Conservation (phyloP, 2,888 invertebrate genomes). For the Halictus ligatus region DNA sequence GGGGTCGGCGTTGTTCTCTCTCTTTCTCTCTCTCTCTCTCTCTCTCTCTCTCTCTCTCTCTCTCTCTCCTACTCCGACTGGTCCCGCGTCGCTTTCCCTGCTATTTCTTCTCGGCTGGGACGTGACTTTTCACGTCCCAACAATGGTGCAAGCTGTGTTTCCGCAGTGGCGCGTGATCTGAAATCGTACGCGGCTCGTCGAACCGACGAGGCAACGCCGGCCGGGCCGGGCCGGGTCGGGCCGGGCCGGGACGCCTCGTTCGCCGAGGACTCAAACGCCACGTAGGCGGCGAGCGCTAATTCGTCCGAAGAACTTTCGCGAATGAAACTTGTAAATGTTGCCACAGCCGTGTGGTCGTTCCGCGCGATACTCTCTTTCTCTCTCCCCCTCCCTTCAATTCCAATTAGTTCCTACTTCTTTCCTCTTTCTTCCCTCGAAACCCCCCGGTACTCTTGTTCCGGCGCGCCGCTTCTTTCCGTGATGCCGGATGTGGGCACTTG, state of each 20-base stretch:
- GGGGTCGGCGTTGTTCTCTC: background rate
- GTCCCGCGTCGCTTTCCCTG: constrained; percentile 34
- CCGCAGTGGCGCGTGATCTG: constrained; percentile 63
- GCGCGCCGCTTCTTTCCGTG: constrained; percentile 49
- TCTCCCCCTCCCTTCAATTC: background rate
- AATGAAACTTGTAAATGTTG: constrained; percentile 21
- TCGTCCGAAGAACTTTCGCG: constrained; percentile 48
- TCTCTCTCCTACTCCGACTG: background rate
- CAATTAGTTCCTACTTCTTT: background rate
- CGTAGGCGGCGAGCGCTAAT: constrained; percentile 49
- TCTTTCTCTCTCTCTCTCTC: background rate
- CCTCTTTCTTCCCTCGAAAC: background rate
- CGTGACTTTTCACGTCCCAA: constrained; percentile 63
- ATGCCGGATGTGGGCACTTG: constrained; percentile 68
- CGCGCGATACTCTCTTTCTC: background rate
- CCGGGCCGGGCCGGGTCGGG: background rate
- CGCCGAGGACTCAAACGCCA: constrained; percentile 12
- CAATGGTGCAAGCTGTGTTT: constrained; percentile 65
- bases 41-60: background rate
- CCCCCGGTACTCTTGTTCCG: constrained; percentile 18
- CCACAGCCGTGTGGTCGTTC: background rate
- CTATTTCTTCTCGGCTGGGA: constrained; percentile 39
- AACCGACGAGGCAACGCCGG: background rate
- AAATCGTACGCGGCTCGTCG: constrained; percentile 41
- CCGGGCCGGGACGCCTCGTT: constrained; percentile 10